Conservation (phyloP, 2,888 invertebrate genomes). For the Rhorus exstirpatorius region DNA sequence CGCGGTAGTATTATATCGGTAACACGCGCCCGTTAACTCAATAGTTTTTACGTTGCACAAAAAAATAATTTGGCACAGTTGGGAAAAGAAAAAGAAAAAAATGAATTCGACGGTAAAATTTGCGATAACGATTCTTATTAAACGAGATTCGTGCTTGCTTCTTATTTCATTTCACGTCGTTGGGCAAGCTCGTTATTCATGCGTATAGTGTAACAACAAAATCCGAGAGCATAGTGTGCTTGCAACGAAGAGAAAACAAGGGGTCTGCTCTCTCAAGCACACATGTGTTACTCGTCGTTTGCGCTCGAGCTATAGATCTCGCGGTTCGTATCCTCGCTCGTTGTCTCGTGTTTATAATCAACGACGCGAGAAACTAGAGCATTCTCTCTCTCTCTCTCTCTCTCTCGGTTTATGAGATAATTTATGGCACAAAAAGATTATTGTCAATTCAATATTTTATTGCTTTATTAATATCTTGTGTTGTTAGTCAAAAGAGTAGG, state of each 20-base stretch:
- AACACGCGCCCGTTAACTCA: too few relatives aligned
- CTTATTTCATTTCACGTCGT: constrained; percentile 18
- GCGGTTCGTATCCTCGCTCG: not conserved
- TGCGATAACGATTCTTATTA: too few relatives aligned
- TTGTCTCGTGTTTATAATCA: constrained; percentile 46
- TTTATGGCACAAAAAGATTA: constrained; percentile 3
- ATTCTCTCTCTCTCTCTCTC: not conserved
- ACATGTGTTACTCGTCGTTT: not conserved
- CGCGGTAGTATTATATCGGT: constrained; percentile 2
- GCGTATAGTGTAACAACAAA: constrained; percentile 7
- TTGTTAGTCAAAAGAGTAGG: not conserved
- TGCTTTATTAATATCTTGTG: too few relatives aligned
- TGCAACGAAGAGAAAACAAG: not conserved
- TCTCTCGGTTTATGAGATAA: constrained; percentile 4
- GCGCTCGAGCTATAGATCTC: not conserved
- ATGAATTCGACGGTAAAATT: not conserved
- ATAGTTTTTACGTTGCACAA: too few relatives aligned
- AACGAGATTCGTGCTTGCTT: too few relatives aligned
- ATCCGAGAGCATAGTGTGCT: not conserved
- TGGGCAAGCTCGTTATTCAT: constrained; percentile 24
- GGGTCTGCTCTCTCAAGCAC: not conserved
- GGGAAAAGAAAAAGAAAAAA: not conserved
- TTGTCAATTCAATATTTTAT: too few relatives aligned
- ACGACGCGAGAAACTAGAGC: constrained; percentile 53
- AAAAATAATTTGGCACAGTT: too few relatives aligned